These are phyloP conservation scores for Nysson spinosus DNA, from an alignment of 2,888 invertebrate species.

Conservation along the genomic window DNA sequence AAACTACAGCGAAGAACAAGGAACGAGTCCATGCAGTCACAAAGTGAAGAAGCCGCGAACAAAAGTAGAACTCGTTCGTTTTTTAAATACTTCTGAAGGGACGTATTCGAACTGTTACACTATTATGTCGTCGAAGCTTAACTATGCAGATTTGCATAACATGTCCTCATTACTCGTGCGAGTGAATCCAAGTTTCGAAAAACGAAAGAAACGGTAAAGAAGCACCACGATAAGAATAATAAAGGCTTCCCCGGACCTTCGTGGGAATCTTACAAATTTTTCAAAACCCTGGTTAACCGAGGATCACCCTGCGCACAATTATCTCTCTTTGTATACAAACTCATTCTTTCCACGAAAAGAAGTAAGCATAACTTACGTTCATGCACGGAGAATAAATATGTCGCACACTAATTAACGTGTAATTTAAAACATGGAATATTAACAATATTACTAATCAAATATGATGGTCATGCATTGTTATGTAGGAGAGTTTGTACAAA, in stretches of 20 bases:
- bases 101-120: conserved; percentile 9
- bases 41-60: not conserved
- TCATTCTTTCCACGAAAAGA: not conserved
- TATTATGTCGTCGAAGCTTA: conserved; percentile 26
- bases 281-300: conserved; percentile 45
- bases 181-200: conserved; percentile 14
- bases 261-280: conserved; percentile 50
- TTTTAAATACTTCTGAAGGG: conserved; percentile 5
- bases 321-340: not conserved
- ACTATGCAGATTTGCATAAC: conserved; percentile 55
- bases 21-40: too few relatives aligned
- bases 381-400: not conserved
- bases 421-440: too few relatives aligned
- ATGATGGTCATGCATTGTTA: not conserved
- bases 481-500: not conserved
- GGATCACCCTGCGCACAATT: conserved; percentile 15
- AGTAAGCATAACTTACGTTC: not conserved
- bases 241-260: conserved; percentile 10
- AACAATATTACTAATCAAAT: not conserved
- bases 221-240: conserved; percentile 24
- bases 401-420: not conserved
- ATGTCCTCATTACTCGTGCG: conserved; percentile 50
- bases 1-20: too few relatives aligned
- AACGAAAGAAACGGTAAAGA: conserved; percentile 43
- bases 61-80: not conserved